Evolutionary conservation across 2,113 vertebrate species (phyloP).

Genomic region (Siniperca chuatsi): DNA sequence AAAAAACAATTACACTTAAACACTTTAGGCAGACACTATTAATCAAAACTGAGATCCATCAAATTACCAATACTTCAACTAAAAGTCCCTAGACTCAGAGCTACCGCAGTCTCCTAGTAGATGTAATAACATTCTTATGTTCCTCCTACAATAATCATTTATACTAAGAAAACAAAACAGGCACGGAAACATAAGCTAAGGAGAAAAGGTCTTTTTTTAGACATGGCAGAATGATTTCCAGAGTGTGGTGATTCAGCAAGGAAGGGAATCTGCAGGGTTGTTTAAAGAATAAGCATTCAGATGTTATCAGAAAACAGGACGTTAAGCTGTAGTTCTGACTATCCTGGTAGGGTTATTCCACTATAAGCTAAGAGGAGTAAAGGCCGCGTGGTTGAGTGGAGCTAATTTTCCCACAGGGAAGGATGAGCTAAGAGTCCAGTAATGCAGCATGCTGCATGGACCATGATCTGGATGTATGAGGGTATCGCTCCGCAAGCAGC

Average conservation of each 20-base stretch:
- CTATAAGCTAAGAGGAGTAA: slow-evolving; percentile 10
- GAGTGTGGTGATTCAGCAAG: neutral
- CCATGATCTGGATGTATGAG: slow-evolving; percentile 14
- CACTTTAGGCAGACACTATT: neutral
- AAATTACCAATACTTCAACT: neutral
- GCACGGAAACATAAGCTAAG: neutral
- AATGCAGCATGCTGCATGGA: slow-evolving; percentile 16
- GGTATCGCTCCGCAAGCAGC: slow-evolving; percentile 9
- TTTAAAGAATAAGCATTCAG: slow-evolving; percentile 5
- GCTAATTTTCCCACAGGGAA: slow-evolving; percentile 18
- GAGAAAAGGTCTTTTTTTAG: slow-evolving; percentile 15
- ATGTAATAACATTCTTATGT: neutral
- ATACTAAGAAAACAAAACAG: neutral
- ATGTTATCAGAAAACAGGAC: neutral
- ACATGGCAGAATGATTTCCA: neutral
- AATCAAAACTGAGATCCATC: neutral
- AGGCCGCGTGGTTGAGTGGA: slow-evolving; percentile 8
- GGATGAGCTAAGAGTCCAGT: slow-evolving; percentile 3
- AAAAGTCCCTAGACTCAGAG: neutral
- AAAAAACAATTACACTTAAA: neutral
- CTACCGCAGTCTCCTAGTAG: too few relatives aligned
- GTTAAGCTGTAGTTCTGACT: slow-evolving; percentile 1
- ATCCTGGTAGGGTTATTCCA: slow-evolving; percentile 23
- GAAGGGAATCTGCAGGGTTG: neutral
- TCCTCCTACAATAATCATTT: neutral